phyloP scores from a whole-genome alignment of 2,797 vertebrate species.

The Clarias pachynema region DNA sequence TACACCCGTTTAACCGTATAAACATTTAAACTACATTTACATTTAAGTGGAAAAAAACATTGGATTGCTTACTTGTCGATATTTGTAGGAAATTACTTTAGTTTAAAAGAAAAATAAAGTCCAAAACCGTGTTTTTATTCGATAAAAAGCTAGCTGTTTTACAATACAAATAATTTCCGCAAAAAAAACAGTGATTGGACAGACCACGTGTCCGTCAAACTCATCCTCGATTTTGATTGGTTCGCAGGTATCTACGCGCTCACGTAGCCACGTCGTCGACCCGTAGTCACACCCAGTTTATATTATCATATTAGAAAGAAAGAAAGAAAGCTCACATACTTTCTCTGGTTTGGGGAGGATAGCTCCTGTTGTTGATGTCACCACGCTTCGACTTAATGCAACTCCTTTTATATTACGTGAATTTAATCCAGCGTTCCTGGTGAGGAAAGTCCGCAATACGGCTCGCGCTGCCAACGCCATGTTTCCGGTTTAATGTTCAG shows the following conservation, averaged over 20 bases:
- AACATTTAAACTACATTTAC: not conserved
- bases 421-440: not conserved
- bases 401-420: constrained; percentile 34
- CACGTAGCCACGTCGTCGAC: not conserved
- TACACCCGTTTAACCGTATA: not conserved
- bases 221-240: constrained; percentile 56
- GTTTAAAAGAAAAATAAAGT: not conserved
- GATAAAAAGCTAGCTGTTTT: too few species aligned
- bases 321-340: constrained; percentile 74
- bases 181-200: constrained; percentile 59
- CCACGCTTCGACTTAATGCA: constrained; percentile 70
- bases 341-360: constrained; percentile 89
- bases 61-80: not conserved
- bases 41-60: not conserved
- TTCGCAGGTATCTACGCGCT: not conserved
- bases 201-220: rapidly evolving
- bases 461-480: constrained; percentile 43
- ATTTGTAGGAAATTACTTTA: not conserved
- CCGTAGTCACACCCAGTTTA: not conserved
- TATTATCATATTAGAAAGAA: not conserved
- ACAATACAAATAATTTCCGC: not conserved
- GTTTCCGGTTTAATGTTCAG: not conserved
- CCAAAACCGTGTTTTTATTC: not conserved
- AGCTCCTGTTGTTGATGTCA: constrained; percentile 81
- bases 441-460: constrained; percentile 27